Base-by-base conservation (phyloP, 1,140 invertebrate species). In the Drosophila hydei region DNA sequence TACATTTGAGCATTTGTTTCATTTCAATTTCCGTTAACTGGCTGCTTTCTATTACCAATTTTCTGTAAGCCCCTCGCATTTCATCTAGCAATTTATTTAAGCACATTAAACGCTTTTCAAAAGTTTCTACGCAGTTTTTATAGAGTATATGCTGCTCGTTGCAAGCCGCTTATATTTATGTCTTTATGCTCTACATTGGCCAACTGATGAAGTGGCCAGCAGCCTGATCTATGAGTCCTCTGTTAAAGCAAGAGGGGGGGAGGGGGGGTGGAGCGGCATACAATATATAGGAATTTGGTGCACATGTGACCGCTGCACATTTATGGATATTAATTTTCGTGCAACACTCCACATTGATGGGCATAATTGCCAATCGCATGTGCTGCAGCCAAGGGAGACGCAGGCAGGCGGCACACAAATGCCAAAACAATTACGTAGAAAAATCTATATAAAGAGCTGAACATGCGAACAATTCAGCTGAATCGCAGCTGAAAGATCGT, bases 251-350 rank as follows among this genome's bases (percentile, higher is more conserved):
- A 45, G 47, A 36, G 47, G 12, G 11, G 19, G 47, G 19, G 2
- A 30, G 23, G 11, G 36, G 2, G 38, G 4, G 38, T 42, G 38
- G 38, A 33, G 11, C 30, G n/a, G 30, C 7, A 33, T 33, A 33
- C 30, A 42, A 6, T n/a, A 27, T n/a, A 55, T 55, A 16, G 59
- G 21, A 58, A 33, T 33, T 36, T 40, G 47, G 70, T 58, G 45
- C 80, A 84, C 68, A 75, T 84, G 79, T 79, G 76, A 67, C 72
- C 75, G 51, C 50, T 67, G 68, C 54, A 36, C 79, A 70, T 76
- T 84, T 85, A 79, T 84, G 80, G 63, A 40, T 79, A 85, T 85
- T 84, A 83, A 84, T 73, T 85, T 76, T 79, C 60, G 79, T 85
- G 76, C 76, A 85, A 76, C 80, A 75, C 70, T 70, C 50, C 68